phyloP scores from a whole-genome alignment of 2,797 vertebrate species.

The Hippoglossus hippoglossus region DNA sequence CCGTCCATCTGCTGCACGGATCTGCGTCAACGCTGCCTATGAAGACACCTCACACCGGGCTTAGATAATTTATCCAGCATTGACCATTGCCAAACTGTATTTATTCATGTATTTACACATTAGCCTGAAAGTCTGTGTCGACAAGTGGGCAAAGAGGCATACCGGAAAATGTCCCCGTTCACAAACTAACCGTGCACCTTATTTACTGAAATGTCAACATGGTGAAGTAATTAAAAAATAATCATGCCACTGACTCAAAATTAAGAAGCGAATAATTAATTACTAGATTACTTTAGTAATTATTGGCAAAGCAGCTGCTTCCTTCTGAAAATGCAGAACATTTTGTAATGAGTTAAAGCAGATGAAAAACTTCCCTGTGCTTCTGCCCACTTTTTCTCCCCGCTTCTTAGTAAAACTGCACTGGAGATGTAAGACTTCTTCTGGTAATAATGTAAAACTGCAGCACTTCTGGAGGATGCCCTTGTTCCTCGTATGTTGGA shows the following conservation, averaged over 20 bases:
- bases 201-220: conserved; percentile 53
- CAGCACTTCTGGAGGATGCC: conserved; percentile 3
- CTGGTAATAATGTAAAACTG: conserved; percentile 1
- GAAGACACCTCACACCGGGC: conserved; percentile 44
- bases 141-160: conserved; percentile 10
- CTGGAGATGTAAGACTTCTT: neutral
- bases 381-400: neutral
- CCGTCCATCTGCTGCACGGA: conserved; percentile 74
- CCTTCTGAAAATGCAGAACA: conserved; percentile 34
- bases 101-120: conserved; percentile 66
- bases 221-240: conserved; percentile 55
- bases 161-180: conserved; percentile 12
- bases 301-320: conserved; percentile 49
- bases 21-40: conserved; percentile 45
- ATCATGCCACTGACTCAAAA: conserved; percentile 55
- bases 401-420: neutral
- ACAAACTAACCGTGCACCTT: conserved; percentile 16
- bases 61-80: conserved; percentile 64
- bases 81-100: conserved; percentile 64
- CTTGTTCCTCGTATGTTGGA: conserved; percentile 5
- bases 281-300: conserved; percentile 62
- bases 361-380: conserved; percentile 17
- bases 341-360: conserved; percentile 8
- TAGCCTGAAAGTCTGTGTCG: conserved; percentile 50
- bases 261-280: conserved; percentile 64